Evolutionary conservation across 1,140 invertebrate genomes (phyloP).

Genomic region (Lasioglossum baleicum): DNA sequence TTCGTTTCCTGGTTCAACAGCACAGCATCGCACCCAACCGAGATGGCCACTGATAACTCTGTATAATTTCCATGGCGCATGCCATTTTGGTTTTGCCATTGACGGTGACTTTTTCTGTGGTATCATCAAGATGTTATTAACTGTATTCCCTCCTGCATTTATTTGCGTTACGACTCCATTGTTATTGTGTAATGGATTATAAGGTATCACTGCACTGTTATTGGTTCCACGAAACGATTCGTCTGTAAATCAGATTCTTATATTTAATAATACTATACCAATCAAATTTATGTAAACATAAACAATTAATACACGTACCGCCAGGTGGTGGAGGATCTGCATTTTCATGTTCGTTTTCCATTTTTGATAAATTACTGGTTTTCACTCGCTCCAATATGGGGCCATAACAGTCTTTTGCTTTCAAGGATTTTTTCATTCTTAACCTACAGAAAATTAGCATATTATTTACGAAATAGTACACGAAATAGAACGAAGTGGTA

Average conservation of each 20-base stretch:
- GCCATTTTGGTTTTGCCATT: slow-evolving; percentile 98
- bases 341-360: slow-evolving; percentile 82
- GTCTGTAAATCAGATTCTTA: slow-evolving; percentile 57
- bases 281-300: neutral
- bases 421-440: slow-evolving; percentile 86
- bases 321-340: slow-evolving; percentile 81
- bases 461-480: neutral
- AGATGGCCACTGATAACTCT: slow-evolving; percentile 98
- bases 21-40: slow-evolving; percentile 98
- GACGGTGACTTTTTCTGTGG: slow-evolving; percentile 89
- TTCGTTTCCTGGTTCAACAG: slow-evolving; percentile 98
- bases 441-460: slow-evolving; percentile 44
- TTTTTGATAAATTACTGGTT: slow-evolving; percentile 78
- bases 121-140: slow-evolving; percentile 75
- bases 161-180: slow-evolving; percentile 40
- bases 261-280: neutral
- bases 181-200: slow-evolving; percentile 50
- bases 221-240: slow-evolving; percentile 63
- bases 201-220: slow-evolving; percentile 53
- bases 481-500: neutral
- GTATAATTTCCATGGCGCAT: slow-evolving; percentile 99
- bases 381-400: slow-evolving; percentile 91
- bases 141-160: slow-evolving; percentile 45
- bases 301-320: slow-evolving; percentile 66
- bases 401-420: slow-evolving; percentile 93